Conservation (phyloP, 2,113 vertebrate genomes). For the Tragelaphus strepsiceros region DNA sequence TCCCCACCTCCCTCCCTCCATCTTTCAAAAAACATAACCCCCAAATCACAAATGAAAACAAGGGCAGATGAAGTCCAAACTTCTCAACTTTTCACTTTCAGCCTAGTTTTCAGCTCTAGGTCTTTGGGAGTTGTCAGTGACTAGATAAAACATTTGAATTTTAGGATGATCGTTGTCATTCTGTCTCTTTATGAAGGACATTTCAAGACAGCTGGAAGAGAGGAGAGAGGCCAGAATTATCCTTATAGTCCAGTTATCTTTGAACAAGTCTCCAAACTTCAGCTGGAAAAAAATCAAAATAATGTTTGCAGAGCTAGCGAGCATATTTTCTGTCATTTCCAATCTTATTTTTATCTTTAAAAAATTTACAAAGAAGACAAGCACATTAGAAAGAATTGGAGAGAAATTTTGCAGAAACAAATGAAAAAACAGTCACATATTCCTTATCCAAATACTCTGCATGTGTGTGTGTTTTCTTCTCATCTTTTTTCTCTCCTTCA, state of each 20-base stretch:
- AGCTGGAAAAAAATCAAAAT: conserved; percentile 58
- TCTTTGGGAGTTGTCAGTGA: background rate
- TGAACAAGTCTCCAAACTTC: conserved; percentile 21
- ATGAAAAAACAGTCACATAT: background rate
- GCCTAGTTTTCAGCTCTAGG: background rate
- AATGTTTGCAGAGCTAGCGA: conserved; percentile 20
- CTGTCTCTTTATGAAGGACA: conserved; percentile 26
- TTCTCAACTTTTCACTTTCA: background rate
- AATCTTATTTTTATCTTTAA: conserved; percentile 21
- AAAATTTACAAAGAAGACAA: conserved; percentile 19
- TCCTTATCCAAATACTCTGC: background rate
- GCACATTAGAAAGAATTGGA: background rate
- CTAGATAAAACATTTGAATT: background rate
- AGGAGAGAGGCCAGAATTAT: conserved; percentile 25
- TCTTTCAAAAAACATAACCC: background rate
- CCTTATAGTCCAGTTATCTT: conserved; percentile 36
- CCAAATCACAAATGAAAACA: background rate
- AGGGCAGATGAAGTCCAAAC: background rate
- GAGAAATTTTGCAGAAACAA: background rate
- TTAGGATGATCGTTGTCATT: background rate
- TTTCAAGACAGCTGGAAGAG: conserved; percentile 57
- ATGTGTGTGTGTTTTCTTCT: background rate
- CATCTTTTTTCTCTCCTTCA: background rate
- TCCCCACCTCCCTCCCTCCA: background rate
- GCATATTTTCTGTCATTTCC: conserved; percentile 12